Base-by-base conservation (phyloP, 2,113 vertebrate genomes). In the Antigone vipio region DNA sequence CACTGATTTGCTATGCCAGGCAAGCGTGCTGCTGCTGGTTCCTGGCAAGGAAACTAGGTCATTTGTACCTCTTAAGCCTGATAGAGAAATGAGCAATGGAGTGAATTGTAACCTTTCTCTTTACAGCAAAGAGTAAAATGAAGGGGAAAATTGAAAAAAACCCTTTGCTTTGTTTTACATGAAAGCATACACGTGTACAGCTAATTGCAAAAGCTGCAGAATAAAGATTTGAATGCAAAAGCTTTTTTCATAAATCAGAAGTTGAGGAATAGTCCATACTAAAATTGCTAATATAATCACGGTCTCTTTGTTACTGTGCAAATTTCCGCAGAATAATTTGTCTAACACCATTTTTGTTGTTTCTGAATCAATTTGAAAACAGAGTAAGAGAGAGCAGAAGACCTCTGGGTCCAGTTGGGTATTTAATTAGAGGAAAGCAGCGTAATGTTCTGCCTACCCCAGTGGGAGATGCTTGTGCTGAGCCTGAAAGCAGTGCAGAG, bases 191-290 rank as follows among this genome's bases (percentile, higher is more conserved):
- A 5, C 21, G 6, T 34, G 24, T 58, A 35, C n/a, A 82, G 42
- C n/a, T 85, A 75, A 89, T 79, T 82, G 20, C 63, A 79, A 85
- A 85, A 91, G 30, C 74, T 88, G 66, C 45, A 63, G 68, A 32
- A 49, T 44, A 62, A 82, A 78, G 38, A 32, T 85, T 49, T 50
- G n/a, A 82, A 42, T 62, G 56, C 56, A 64, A 73, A 74, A 34
- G 35, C 38, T 49, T 78, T 85, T 75, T 66, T 53, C 34, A 7
- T 85, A 22, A 47, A 64, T 49, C 35, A 32, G 49, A 59, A 77
- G 49, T 32, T 45, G 59, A 74, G 16, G 35, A 35, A 32, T 40
- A 52, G 69, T 35, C 79, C 7, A 1, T 27, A 7, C 11, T 60
- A 75, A 73, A 83, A 62, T 83, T 86, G 83, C 34, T 27, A 18